Base-by-base conservation (phyloP, 2,113 vertebrate genomes). In the Telmatochromis bifrenatus region DNA sequence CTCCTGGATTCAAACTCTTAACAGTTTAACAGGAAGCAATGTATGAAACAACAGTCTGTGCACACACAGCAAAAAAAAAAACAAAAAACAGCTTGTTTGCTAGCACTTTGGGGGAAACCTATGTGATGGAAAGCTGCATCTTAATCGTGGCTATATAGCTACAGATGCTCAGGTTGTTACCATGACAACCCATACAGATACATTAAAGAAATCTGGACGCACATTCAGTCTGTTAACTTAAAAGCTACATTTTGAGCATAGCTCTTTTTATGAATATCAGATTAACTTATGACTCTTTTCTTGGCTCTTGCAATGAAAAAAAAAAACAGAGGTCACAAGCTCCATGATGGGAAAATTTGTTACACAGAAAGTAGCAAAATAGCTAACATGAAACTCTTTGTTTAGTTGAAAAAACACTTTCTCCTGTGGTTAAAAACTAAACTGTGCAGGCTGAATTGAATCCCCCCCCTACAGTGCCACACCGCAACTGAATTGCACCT, bases 401-500 rank as follows among this genome's bases (percentile, higher is more conserved):
- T 26, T 47, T 75, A 49, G 9, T 12, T 49, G 4, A 75, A 75
- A 75, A 28, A 75, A 31, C 15, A 7, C 15, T 47, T 49, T 75
- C 23, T 4, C 42, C 9, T 77, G 70, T 7, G 42, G 15, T 77
- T 77, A 77, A 11, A 77, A 77, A 47, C 23, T 4, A 49, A 75
- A 49, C 42, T 7, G 42, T 19, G 23, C 23, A 28, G 14, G 13
- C 70, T 49, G 45, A 49, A 49, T 49, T 75, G 70, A 49, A 75
- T 7, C 35, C 14, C 4, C n/a, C n/a, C 68, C 14, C 14, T 7
- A 75, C 42, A 75, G 70, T 75, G 42, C 70, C 26, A 31, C 70
- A 77, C 42, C 1, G 2, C 14, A 1, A 49, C 6, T 77, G 9
- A 77, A 77, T 12, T 49, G 9, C 70, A 77, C 98, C 98, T 99